Conservation (phyloP, 2,113 vertebrate species). For the Amblyopsis rosae region DNA sequence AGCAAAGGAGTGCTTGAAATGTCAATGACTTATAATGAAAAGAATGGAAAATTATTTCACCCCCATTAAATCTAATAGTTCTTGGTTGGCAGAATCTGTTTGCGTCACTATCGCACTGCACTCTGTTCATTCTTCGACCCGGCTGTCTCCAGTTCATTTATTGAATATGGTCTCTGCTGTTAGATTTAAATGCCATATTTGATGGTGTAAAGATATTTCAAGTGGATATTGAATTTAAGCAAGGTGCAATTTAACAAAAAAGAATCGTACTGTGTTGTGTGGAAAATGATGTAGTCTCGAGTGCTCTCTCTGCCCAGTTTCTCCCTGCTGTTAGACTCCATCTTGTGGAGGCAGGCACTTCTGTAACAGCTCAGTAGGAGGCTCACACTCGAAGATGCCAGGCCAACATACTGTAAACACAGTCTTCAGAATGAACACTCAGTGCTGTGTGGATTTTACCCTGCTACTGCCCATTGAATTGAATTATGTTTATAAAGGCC, state of each 20-base stretch:
- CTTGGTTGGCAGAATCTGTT: constrained; percentile 27
- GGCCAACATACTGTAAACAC: constrained; percentile 57
- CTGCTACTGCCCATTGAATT: constrained; percentile 45
- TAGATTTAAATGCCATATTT: constrained; percentile 13
- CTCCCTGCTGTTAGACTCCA: constrained; percentile 33
- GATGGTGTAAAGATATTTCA: constrained; percentile 46
- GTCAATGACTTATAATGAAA: constrained; percentile 67
- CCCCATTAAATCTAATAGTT: constrained; percentile 38
- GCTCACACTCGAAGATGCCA: constrained; percentile 21
- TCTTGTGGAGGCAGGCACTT: constrained; percentile 52
- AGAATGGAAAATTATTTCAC: constrained; percentile 49
- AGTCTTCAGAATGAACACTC: constrained; percentile 60
- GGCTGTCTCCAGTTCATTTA: constrained; percentile 46
- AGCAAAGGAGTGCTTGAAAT: constrained; percentile 54
- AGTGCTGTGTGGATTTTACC: constrained; percentile 45
- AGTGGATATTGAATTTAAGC: constrained; percentile 21
- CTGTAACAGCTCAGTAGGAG: constrained; percentile 59
- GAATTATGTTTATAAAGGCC: constrained; percentile 46
- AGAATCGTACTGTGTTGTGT: constrained; percentile 41
- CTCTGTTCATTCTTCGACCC: constrained; percentile 5
- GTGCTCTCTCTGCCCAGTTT: constrained; percentile 29
- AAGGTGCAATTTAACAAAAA: constrained; percentile 56
- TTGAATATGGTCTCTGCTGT: constrained; percentile 28
- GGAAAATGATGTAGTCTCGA: constrained; percentile 40
- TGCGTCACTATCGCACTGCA: constrained; percentile 13